Percentiles rank a stretch among this genome's conserved stretches.
These are phyloP conservation scores for Marcusenius ussheri DNA, from an alignment of 2,113 vertebrate genomes.

Conservation along the genomic window DNA sequence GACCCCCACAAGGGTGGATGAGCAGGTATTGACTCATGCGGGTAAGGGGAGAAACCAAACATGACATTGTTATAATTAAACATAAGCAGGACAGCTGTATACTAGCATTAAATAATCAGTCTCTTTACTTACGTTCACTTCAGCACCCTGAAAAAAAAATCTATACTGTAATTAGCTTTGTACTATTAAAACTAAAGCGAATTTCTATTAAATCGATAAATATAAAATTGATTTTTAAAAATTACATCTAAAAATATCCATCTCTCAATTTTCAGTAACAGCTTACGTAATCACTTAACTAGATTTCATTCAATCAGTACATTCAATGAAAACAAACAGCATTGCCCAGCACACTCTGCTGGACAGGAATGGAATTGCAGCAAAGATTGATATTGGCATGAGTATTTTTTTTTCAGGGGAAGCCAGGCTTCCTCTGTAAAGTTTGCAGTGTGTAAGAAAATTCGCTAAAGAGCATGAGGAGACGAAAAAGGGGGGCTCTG, in stretches of 20 bases:
- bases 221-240: background rate
- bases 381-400: background rate
- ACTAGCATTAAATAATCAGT: background rate
- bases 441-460: background rate
- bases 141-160: background rate
- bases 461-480: background rate
- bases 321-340: background rate
- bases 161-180: background rate
- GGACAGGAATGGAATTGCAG: background rate
- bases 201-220: background rate
- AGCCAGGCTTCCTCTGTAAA: background rate
- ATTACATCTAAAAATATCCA: background rate
- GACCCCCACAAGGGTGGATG: too few relatives aligned
- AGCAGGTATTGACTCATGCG: background rate
- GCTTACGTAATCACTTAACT: background rate
- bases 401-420: background rate
- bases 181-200: background rate
- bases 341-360: background rate
- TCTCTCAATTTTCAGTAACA: background rate
- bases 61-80: conserved; percentile 12
- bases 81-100: background rate
- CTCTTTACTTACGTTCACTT: background rate
- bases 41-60: conserved; percentile 1
- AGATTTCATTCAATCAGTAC: background rate
- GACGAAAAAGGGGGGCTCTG: background rate